Evolutionary conservation across 2,888 invertebrate species (phyloP), one percentile per base, ranked within the genome.

Genomic region (Ceraclea dissimilis): DNA sequence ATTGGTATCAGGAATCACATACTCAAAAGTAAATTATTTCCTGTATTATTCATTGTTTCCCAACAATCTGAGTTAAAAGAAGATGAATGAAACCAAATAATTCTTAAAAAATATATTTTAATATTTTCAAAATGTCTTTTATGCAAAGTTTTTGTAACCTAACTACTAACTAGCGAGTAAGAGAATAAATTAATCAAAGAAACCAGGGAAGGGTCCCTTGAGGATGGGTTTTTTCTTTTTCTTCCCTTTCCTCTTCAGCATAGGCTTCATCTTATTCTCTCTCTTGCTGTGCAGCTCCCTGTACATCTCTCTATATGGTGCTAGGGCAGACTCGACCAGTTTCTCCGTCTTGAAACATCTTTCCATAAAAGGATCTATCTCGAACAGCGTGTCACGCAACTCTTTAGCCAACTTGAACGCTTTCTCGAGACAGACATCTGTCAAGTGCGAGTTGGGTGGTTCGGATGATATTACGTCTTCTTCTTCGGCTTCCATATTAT

Each of bases 341-440:
- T 57, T 54, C 59, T 63, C 61, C 46, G 64, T 63, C 59, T 63
- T 58, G 53, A 63, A 61, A 60, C 60, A 62, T 58, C 63, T 57
- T 63, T 65, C 62, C 60, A 57, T 60, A 60, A 56, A 61, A 49
- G 62, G 60, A 61, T 66, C 65, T 39, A 60, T 60, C 54, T 34
- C 54, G 53, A 65, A 51, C 53, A 65, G 60, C 59, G 63, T 60
- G 51, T 63, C 50, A 62, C 58, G 63, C 54, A 66, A 62, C 60
- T 65, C 64, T 56, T 59, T 64, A 49, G 60, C 63, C 60, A 64
- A 60, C 62, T 64, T 62, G 60, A 65, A 62, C 13, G 62, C 61
- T 63, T 60, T 63, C 57, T 60, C 50, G 53, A 58, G 55, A 54
- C 59, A 62, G 59, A 51, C 62, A 57, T 58, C 59, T 34, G 60